Evolutionary conservation across 2,797 vertebrate species (phyloP).

Genomic region (Cephalopachus bancanus): DNA sequence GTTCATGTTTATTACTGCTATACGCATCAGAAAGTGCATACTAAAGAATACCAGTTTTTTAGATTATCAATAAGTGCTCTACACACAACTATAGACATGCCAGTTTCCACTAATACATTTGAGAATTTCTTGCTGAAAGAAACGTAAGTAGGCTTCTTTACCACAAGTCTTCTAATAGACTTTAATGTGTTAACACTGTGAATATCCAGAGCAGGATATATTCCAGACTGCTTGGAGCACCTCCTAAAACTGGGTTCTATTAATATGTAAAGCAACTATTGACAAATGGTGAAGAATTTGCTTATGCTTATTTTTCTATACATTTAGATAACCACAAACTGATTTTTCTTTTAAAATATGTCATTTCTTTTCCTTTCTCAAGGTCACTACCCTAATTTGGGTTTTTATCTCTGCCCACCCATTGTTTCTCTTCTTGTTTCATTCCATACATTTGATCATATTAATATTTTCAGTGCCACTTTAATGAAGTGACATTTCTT

Average conservation of each 20-base stretch:
- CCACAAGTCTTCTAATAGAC: too few relatives aligned
- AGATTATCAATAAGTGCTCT: background rate
- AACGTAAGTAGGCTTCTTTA: background rate
- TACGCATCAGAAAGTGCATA: background rate
- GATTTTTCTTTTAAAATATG: background rate
- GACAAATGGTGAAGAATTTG: background rate
- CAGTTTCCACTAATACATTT: background rate
- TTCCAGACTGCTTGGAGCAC: background rate
- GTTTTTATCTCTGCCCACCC: background rate
- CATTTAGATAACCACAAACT: background rate
- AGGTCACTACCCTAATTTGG: too few relatives aligned
- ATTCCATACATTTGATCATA: background rate
- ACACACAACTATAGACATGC: fast-evolving
- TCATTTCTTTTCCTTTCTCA: background rate
- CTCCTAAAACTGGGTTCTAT: background rate
- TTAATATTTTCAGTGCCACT: background rate
- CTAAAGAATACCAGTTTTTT: background rate
- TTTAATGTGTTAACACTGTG: background rate
- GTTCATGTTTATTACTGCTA: background rate
- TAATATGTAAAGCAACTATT: background rate
- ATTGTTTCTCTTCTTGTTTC: background rate
- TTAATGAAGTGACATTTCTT: background rate
- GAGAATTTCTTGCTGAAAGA: background rate
- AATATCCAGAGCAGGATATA: background rate
- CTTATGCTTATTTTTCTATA: background rate